phyloP scores from a whole-genome alignment of 2,888 invertebrate genomes.

The Malthinus seriepunctatus region DNA sequence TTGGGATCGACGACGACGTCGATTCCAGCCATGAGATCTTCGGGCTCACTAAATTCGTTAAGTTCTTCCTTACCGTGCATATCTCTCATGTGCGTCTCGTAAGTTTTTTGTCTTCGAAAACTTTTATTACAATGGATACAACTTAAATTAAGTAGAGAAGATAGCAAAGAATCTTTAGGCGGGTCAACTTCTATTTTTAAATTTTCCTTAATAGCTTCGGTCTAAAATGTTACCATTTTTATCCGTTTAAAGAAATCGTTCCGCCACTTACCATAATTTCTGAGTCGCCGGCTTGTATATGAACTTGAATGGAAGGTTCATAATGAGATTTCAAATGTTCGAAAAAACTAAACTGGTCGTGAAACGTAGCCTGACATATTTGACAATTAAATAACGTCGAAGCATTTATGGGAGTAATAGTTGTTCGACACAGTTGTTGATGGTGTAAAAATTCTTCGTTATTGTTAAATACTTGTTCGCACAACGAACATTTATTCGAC shows the following conservation, averaged over 20 bases:
- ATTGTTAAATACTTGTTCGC: constrained; percentile 54
- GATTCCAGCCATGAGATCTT: constrained; percentile 85
- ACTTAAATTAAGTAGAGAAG: constrained; percentile 46
- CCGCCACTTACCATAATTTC: constrained; percentile 18
- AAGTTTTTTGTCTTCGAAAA: constrained; percentile 66
- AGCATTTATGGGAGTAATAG: constrained; percentile 51
- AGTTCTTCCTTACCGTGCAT: constrained; percentile 60
- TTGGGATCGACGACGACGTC: constrained; percentile 71
- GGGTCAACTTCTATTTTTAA: constrained; percentile 19
- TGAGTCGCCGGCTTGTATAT: constrained; percentile 14
- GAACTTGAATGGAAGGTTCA: constrained; percentile 58
- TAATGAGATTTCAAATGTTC: constrained; percentile 84
- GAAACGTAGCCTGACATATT: constrained; percentile 75
- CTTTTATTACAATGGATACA: constrained; percentile 58
- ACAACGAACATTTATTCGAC: constrained; percentile 54
- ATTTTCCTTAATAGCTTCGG: constrained; percentile 23
- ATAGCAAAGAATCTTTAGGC: constrained; percentile 41
- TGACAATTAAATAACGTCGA: constrained; percentile 70
- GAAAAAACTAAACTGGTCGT: constrained; percentile 81
- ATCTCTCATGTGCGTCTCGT: constrained; percentile 65
- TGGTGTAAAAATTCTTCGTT: constrained; percentile 56
- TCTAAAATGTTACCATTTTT: constrained; percentile 4
- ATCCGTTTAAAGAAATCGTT: no score
- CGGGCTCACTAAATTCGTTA: constrained; percentile 83
- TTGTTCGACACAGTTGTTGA: constrained; percentile 55